Base-by-base conservation (phyloP, 1,140 invertebrate species). In the Octopus sinensis region DNA sequence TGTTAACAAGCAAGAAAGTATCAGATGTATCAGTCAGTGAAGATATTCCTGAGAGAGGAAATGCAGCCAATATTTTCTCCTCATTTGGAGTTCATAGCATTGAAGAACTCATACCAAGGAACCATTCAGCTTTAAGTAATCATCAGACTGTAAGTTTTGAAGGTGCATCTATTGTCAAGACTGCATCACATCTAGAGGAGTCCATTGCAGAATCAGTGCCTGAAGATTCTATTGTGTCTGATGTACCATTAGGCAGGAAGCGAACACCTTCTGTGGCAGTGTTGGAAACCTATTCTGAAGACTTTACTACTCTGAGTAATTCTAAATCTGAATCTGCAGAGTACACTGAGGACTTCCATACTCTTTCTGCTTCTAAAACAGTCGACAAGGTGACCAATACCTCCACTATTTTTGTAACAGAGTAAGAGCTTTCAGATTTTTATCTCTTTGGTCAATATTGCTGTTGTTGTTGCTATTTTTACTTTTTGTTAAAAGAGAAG, bases 61-160 rank as follows among this genome's bases (percentile, higher is more conserved):
- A 7, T 71, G 79, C 54, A 23, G 54, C 54, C 68, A 83, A 84
- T 62, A 54, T 87, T n/a, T 87, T 87, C 82, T 82, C 80, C 81
- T 53, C 62, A 10, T 82, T 87, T 75, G 84, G 84, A 17, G 53
- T 87, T 52, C 84, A 85, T 10, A 86, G 83, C 1, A 82, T 87
- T 5, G 85, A 87, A 23, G 86, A 87, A 30, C 81, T 87, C 51
- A 51, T 87, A 17, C 85, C 84, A 52, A 81, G 43, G 54, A 52
- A 54, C 10, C 53, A 80, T 0, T 68, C 56, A 54, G 80, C 81
- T 51, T 75, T 79, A 73, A 80, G 82, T 10, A 62, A 82, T 2
- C 56, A 54, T 23, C 81, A 82, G 17, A 54, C 76, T 62, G 23
- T 76, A 54, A 83, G 82, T 80, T 78, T 82, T 12, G 68, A 53